Percentiles rank a stretch among this genome's conserved stretches.
Conservation (phyloP, 2,113 vertebrate genomes). For the Equus przewalskii region DNA sequence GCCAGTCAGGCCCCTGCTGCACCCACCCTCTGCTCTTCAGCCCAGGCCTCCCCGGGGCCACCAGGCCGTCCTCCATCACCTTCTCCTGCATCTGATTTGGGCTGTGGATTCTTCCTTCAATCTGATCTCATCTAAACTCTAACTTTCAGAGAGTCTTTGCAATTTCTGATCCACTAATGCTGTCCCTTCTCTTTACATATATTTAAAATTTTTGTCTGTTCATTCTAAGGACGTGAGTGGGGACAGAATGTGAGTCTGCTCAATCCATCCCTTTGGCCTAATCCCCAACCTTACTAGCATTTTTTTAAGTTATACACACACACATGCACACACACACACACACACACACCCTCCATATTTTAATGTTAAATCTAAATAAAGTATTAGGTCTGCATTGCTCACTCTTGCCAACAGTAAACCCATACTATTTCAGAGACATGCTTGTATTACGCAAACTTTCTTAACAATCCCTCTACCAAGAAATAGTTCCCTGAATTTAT, state of each 20-base stretch:
- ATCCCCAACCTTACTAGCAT: not conserved
- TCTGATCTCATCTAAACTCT: not conserved
- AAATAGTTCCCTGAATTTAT: not conserved
- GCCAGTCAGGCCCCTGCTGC: not conserved
- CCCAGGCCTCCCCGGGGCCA: not conserved
- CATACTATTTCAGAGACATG: not conserved
- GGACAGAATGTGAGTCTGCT: not conserved
- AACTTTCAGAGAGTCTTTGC: not conserved
- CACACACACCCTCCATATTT: not conserved
- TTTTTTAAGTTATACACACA: not conserved
- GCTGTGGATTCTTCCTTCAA: not conserved
- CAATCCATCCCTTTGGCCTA: not conserved
- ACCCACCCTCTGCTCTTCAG: not conserved
- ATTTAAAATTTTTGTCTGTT: not conserved
- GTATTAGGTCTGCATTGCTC: not conserved
- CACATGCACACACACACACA: not conserved
- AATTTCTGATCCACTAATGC: not conserved
- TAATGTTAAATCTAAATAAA: conserved; percentile 57
- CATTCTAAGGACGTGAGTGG: not conserved
- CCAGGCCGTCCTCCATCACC: no score
- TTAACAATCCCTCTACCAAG: not conserved
- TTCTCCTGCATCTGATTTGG: not conserved
- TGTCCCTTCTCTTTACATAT: not conserved
- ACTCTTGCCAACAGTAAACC: conserved; percentile 13
- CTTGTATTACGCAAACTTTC: not conserved